A percentile compares a stretch with the other conserved stretches of the same genome.
phyloP scores from a whole-genome alignment of 2,113 vertebrate species.

The Gnathonemus longibarbis region DNA sequence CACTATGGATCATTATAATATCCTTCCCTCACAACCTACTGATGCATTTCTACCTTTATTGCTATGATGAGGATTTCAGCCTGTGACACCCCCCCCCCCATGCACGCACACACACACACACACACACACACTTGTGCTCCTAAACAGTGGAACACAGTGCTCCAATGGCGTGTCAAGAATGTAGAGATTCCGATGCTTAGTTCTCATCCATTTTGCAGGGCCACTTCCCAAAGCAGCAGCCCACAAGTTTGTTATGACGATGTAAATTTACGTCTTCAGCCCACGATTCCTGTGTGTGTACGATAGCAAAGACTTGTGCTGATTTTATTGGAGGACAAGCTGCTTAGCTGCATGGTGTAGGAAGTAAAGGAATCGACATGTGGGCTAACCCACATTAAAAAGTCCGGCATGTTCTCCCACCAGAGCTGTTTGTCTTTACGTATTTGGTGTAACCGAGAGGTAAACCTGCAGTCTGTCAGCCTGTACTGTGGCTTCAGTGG shows the following conservation, averaged over 20 bases:
- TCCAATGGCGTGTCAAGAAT: not conserved
- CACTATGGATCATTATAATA: not conserved
- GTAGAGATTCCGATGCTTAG: not conserved
- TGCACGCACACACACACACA: not conserved
- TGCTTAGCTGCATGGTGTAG: not conserved
- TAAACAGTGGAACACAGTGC: not conserved
- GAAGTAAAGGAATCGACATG: not conserved
- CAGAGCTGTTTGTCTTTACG: not conserved
- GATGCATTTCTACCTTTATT: not conserved
- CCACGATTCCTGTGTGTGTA: not conserved
- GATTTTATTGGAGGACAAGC: not conserved
- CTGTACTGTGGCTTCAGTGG: conserved; percentile 16
- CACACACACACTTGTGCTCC: not conserved
- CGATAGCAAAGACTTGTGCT: not conserved
- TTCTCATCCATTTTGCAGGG: not conserved
- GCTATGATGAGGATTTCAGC: not conserved
- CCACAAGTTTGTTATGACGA: not conserved
- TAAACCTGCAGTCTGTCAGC: conserved; percentile 19
- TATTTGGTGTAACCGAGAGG: not conserved
- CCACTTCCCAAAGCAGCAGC: not conserved
- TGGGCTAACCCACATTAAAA: not conserved
- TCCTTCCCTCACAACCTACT: no score
- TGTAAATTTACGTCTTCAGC: not conserved
- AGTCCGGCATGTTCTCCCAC: not conserved
- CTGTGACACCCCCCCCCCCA: not conserved